Percentiles rank a stretch among this genome's conserved stretches.
These are phyloP conservation scores for Machimus rusticus DNA, from an alignment of 2,888 invertebrate genomes.

Conservation along the genomic window DNA sequence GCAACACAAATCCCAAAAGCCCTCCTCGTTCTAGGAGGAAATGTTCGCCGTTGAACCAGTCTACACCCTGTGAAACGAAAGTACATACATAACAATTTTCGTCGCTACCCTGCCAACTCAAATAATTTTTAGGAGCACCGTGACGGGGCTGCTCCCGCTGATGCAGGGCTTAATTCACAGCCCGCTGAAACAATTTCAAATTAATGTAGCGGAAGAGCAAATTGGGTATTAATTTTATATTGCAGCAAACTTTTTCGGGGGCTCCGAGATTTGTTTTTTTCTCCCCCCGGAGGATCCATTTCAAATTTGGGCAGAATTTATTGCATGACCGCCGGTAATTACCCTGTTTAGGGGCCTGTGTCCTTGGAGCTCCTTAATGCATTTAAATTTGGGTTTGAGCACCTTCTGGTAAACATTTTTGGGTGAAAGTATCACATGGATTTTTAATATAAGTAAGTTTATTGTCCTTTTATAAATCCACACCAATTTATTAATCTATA, in stretches of 20 bases:
- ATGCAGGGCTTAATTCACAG: slow-evolving; percentile 26
- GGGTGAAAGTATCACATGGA: neutral
- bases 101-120: neutral
- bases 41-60: neutral
- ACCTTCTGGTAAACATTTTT: neutral
- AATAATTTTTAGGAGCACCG: slow-evolving; percentile 3
- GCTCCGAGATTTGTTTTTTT: neutral
- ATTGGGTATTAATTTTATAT: slow-evolving; percentile 47
- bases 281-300: neutral
- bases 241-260: slow-evolving; percentile 38
- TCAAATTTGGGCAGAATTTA: slow-evolving; percentile 14
- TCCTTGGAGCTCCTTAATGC: neutral
- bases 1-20: neutral
- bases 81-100: slow-evolving; percentile 11
- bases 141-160: neutral
- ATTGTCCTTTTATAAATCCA: neutral
- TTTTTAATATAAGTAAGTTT: no score
- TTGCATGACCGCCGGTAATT: neutral
- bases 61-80: slow-evolving; percentile 11
- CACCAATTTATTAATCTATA: no score
- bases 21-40: neutral
- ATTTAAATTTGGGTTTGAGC: neutral
- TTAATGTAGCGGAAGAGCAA: slow-evolving; percentile 46
- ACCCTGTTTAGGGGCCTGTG: neutral
- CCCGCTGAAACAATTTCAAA: slow-evolving; percentile 42